These are phyloP conservation scores for Scartelaos histophorus DNA, from an alignment of 2,113 vertebrate species.

Conservation along the genomic window DNA sequence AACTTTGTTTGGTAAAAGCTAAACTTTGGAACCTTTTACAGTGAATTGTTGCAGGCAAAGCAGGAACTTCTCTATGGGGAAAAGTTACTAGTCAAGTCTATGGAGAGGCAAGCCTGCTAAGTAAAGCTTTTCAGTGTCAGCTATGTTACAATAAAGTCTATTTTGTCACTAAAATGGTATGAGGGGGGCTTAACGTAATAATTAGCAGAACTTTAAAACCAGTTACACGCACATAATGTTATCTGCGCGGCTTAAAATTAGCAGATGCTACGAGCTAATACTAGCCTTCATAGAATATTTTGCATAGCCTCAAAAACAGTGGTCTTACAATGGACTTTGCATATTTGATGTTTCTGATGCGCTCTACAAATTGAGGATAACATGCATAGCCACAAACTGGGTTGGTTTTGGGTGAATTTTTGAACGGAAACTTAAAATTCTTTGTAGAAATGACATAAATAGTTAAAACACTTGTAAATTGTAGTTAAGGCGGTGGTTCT, in stretches of 20 bases:
- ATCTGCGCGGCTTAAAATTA: background rate
- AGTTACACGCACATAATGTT: background rate
- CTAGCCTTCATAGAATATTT: background rate
- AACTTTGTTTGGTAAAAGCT: too few species aligned
- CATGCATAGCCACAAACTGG: background rate
- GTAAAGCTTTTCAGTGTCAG: too few species aligned
- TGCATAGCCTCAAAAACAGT: background rate
- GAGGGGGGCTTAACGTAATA: too few species aligned
- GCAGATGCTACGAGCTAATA: background rate
- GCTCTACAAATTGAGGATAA: background rate
- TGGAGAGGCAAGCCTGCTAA: too few species aligned
- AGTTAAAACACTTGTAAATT: background rate
- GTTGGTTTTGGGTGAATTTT: background rate
- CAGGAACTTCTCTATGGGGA: too few species aligned
- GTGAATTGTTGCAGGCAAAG: too few species aligned
- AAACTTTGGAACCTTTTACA: too few species aligned
- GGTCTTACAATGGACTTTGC: background rate
- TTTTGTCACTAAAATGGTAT: too few species aligned
- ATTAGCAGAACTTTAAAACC: too few species aligned
- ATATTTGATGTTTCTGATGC: background rate
- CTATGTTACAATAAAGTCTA: too few species aligned
- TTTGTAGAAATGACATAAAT: background rate
- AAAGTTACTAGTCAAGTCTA: too few species aligned
- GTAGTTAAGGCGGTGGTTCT: background rate
- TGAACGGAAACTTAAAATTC: background rate